Base-by-base conservation (phyloP, 30 jellyfish, hydroid and myxozoan genomes). In the Cassiopea andromeda region DNA sequence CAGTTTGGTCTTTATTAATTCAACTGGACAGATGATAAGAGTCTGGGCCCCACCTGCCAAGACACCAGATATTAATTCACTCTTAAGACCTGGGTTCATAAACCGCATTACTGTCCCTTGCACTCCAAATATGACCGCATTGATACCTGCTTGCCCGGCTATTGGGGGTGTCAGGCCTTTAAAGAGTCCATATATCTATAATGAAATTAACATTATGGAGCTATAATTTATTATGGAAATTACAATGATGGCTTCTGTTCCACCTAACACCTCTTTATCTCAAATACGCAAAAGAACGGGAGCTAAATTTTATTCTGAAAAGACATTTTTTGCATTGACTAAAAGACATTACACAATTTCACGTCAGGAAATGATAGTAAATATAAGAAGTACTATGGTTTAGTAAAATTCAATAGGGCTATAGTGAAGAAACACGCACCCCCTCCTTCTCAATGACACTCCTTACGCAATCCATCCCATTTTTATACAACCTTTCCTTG, bases 101-200 rank as follows among this genome's bases (percentile, higher is more conserved):
- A 69, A 66, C 0, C 83, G 88, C 80, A 88, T 72, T 19, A 71
- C 80, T 44, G 74, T 70, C 12, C 97, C 98, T n/a, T 95, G 98
- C 4, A 95, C 85, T 14, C 99, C 99, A 77, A 95, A 95, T 15
- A 95, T 27, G 19, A 95, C 71, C 17, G 98, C 97, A 61, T 92
- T 91, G 43, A 93, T 94, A n/a, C 72, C 88, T 5, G 96, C 88
- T n/a, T 60, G 78, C 1, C 99, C 98, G 15, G 87, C 90, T 1
- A 95, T 43, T 43, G 99, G 99, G 1, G 99, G 81, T 4, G 98
- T 82, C 59, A 92, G 59, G 12, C 99, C 99, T 83, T 95, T 95
- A 74, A 18, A 95, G 10, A 91, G 77, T 1, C 99, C 99, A 71
- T 27, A 12, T 17, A 88, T 82, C 98, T 93, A 73, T 44, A 83